These are phyloP conservation scores for Falco naumanni DNA, from an alignment of 2,797 vertebrate species.

Conservation along the genomic window DNA sequence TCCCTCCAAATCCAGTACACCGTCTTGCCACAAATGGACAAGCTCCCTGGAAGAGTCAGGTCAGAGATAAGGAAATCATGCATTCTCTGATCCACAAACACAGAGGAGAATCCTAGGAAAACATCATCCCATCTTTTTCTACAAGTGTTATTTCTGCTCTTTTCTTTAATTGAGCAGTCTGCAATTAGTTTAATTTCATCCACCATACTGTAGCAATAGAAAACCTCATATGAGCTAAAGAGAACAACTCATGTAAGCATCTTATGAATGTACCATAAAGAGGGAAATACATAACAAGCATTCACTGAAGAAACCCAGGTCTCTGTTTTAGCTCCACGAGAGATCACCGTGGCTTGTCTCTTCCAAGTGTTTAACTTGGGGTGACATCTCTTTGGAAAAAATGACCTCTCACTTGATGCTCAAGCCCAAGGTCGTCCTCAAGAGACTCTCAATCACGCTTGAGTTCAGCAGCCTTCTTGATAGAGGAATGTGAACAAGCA, in stretches of 20 bases:
- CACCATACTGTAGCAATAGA: not conserved
- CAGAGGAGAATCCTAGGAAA: not conserved
- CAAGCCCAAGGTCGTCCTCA: constrained; percentile 25
- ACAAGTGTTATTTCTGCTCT: not conserved
- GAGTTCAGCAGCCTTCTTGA: constrained; percentile 38
- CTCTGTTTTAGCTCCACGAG: not conserved
- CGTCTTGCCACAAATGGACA: not conserved
- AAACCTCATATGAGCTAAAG: not conserved
- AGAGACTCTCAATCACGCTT: constrained; percentile 11
- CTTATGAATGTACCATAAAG: not conserved
- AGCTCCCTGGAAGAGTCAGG: not conserved
- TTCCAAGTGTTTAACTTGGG: constrained; percentile 30
- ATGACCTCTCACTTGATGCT: constrained; percentile 31
- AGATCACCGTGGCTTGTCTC: not conserved
- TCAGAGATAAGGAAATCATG: not conserved
- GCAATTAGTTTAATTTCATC: not conserved
- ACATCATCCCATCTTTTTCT: not conserved
- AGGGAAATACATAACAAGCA: not conserved
- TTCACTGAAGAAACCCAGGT: not conserved
- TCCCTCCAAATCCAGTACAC: not conserved
- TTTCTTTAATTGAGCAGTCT: not conserved
- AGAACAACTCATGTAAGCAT: not conserved
- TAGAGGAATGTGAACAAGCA: not conserved
- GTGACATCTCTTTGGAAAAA: constrained; percentile 25
- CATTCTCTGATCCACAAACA: not conserved